These are phyloP conservation scores for Nephrotoma flavescens DNA, from an alignment of 2,888 invertebrate genomes.

Conservation along the genomic window DNA sequence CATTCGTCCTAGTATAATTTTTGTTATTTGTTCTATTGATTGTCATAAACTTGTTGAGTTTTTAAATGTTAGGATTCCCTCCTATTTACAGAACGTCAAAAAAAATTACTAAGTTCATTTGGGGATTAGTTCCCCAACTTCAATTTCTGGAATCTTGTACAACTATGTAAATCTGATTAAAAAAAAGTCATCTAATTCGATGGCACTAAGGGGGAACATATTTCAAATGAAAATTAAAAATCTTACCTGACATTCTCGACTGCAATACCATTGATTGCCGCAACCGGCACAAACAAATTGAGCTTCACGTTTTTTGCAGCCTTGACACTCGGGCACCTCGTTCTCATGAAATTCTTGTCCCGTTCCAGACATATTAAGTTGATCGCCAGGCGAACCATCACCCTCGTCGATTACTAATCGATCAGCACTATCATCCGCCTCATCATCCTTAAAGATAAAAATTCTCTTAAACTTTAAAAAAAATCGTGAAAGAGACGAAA, in stretches of 20 bases:
- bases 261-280: slow-evolving; percentile 90
- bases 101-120: no score
- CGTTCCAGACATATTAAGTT: slow-evolving; percentile 19
- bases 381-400: slow-evolving; percentile 29
- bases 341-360: slow-evolving; percentile 30
- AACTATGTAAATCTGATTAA: no score
- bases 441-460: slow-evolving; percentile 29
- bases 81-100: no score
- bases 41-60: no score
- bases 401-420: slow-evolving; percentile 44
- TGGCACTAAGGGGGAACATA: not conserved
- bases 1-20: no score
- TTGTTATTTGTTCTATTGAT: no score
- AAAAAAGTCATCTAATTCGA: not conserved
- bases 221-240: not conserved
- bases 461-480: slow-evolving; percentile 1
- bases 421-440: slow-evolving; percentile 48
- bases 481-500: not conserved
- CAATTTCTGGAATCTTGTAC: no score
- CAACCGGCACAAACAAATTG: slow-evolving; percentile 84
- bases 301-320: slow-evolving; percentile 65
- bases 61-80: no score
- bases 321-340: slow-evolving; percentile 61
- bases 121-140: no score
- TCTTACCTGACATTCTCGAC: slow-evolving; percentile 76